These are phyloP conservation scores for Drosophila takahashii DNA, from an alignment of 1,140 invertebrate species.

Conservation along the genomic window DNA sequence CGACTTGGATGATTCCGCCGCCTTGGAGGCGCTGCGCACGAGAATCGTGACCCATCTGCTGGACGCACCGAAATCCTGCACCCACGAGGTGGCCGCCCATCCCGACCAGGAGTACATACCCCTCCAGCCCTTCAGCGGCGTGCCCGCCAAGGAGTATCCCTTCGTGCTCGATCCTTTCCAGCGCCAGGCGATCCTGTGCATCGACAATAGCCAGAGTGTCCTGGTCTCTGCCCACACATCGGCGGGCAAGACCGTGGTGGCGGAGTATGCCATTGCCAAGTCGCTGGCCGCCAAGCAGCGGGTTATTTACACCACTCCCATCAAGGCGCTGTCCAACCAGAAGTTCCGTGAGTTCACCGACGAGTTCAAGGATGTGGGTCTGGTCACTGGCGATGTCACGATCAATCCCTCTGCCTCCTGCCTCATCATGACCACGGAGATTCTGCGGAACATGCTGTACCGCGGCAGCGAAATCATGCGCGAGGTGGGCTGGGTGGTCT, in stretches of 20 bases:
- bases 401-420: constrained; percentile 99
- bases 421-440: constrained; percentile 99
- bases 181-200: constrained; percentile 97
- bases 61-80: constrained; percentile 95
- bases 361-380: constrained; percentile 98
- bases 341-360: constrained; percentile 99
- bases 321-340: constrained; percentile 99
- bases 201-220: constrained; percentile 99
- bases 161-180: constrained; percentile 99
- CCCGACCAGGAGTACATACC: constrained; percentile 93
- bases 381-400: constrained; percentile 99
- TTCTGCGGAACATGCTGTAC: constrained; percentile 99
- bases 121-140: constrained; percentile 86
- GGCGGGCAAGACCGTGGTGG: constrained; percentile 99
- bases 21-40: constrained; percentile 79
- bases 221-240: constrained; percentile 99
- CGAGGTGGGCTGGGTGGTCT: constrained; percentile 99
- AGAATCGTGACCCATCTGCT: constrained; percentile 94
- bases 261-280: constrained; percentile 91
- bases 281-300: constrained; percentile 91
- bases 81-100: constrained; percentile 96
- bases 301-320: constrained; percentile 99
- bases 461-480: constrained; percentile 98
- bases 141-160: constrained; percentile 96
- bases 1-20: constrained; percentile 81